Base-by-base conservation (phyloP, 2,888 invertebrate genomes). In the Brachypterus glaber region DNA sequence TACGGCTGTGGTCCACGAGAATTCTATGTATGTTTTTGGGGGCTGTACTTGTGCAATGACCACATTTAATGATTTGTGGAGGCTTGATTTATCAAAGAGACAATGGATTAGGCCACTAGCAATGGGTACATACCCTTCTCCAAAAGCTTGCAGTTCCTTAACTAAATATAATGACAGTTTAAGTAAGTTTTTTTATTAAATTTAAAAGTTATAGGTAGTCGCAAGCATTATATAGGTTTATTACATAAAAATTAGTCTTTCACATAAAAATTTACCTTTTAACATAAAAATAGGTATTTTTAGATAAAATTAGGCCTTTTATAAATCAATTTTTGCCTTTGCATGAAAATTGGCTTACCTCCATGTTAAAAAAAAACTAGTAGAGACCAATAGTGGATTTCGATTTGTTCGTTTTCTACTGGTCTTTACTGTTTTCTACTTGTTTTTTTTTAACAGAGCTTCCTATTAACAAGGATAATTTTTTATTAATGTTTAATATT, bases 41-140 rank as follows among this genome's bases (percentile, higher is more conserved):
- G 96, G 96, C 4, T 95, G 93, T 54, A 93, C 95, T 8, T 85
- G 87, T 24, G 83, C 87, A 37, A 85, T 86, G 55, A 95, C 96
- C 13, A 90, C 96, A 9, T 95, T 95, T 58, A 96, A 97, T 69
- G 96, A 97, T 69, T 71, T 97, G 18, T 96, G 96, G 96, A 74
- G 79, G 46, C 79, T 96, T 63, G 90, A 96, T 69, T 73, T 96
- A 43, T 84, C 85, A 1, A 80, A 76, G 31, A 72, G 90, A 53
- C 74, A 79, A 49, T 95, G 95, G 95, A 74, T 84, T 13, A 72
- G 90, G 47, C 85, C 86, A 1, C 65, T 86, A 30, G 82, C 89
- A 3, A 82, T 80, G 66, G 91, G 83, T 3, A 83, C 80, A 32
- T 93, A 95, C 69, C 96, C 96, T 5, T 89, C 91, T 3, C 95